A percentile compares a stretch with the other conserved stretches of the same genome.
Evolutionary conservation across 1,140 invertebrate species (phyloP).

Genomic region (Zaprionus capensis): DNA sequence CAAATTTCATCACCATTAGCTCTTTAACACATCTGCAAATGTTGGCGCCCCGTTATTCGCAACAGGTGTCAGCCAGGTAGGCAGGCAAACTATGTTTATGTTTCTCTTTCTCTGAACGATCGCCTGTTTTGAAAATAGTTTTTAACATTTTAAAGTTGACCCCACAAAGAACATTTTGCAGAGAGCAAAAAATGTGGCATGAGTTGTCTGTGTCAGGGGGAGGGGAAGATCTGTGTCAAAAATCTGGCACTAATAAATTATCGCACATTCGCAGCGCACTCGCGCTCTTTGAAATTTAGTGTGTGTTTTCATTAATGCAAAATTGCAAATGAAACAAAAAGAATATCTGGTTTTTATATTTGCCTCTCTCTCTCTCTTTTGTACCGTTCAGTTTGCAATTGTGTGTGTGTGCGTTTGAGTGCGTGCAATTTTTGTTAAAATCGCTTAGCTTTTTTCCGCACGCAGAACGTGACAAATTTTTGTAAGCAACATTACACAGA

Average conservation of each 20-base stretch:
- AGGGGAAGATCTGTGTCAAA: conserved; percentile 54
- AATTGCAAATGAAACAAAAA: conserved; percentile 59
- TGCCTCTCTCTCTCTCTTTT: conserved; percentile 5
- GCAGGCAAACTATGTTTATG: conserved; percentile 15
- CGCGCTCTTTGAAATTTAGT: conserved; percentile 23
- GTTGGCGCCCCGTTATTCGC: conserved; percentile 50
- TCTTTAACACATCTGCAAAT: conserved; percentile 41
- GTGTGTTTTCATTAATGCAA: conserved; percentile 63
- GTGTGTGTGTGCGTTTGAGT: conserved; percentile 42
- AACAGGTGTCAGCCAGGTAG: conserved; percentile 62
- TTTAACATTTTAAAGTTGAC: not conserved
- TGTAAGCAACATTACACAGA: conserved; percentile 47
- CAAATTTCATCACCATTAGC: conserved; percentile 23
- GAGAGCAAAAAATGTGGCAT: no score
- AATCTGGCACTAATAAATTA: conserved; percentile 77
- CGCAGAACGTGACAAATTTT: conserved; percentile 70
- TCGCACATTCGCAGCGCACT: conserved; percentile 58
- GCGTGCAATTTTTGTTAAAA: conserved; percentile 56
- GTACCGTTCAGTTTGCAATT: conserved; percentile 44
- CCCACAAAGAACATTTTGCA: not conserved
- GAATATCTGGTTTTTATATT: conserved; percentile 64
- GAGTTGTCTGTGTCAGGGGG: not conserved
- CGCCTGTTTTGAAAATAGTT: conserved; percentile 45
- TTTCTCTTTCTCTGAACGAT: conserved; percentile 13
- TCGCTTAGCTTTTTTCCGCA: conserved; percentile 34